Evolutionary conservation across 2,113 vertebrate genomes (phyloP).

Genomic region (Lampris megalopsis): DNA sequence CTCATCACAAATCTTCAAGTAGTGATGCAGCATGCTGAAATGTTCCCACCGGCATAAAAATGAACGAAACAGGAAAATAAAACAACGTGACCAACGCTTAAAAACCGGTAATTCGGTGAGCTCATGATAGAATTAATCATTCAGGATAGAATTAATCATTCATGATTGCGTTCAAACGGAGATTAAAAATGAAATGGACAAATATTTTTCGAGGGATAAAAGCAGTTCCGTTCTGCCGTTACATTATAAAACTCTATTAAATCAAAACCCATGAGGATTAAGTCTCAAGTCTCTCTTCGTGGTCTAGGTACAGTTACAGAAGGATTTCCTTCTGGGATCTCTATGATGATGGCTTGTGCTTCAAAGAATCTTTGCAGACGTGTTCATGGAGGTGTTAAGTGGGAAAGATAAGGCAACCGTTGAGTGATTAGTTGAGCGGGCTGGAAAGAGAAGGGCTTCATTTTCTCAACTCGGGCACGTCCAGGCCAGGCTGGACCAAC

Average conservation of each 20-base stretch:
- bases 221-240: conserved; percentile 7
- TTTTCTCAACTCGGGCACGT: conserved; percentile 47
- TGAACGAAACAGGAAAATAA: conserved; percentile 4
- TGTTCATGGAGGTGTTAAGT: conserved; percentile 30
- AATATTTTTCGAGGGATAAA: conserved; percentile 10
- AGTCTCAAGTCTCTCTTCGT: conserved; percentile 27
- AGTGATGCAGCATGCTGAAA: conserved; percentile 57
- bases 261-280: conserved; percentile 42
- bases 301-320: not conserved
- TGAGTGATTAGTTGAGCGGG: conserved; percentile 41
- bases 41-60: conserved; percentile 49
- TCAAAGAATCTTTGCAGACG: conserved; percentile 55
- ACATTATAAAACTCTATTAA: conserved; percentile 32
- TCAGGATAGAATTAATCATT: not conserved
- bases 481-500: conserved; percentile 4
- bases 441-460: conserved; percentile 33
- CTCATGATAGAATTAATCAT: conserved; percentile 24
- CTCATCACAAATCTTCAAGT: conserved; percentile 20
- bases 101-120: not conserved
- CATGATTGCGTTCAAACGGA: not conserved
- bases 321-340: conserved; percentile 19
- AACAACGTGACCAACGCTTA: conserved; percentile 20
- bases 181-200: conserved; percentile 54
- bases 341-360: conserved; percentile 74
- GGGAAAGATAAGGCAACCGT: conserved; percentile 73